Conservation (phyloP, 1,140 invertebrate species). For the Achroia grisella region DNA sequence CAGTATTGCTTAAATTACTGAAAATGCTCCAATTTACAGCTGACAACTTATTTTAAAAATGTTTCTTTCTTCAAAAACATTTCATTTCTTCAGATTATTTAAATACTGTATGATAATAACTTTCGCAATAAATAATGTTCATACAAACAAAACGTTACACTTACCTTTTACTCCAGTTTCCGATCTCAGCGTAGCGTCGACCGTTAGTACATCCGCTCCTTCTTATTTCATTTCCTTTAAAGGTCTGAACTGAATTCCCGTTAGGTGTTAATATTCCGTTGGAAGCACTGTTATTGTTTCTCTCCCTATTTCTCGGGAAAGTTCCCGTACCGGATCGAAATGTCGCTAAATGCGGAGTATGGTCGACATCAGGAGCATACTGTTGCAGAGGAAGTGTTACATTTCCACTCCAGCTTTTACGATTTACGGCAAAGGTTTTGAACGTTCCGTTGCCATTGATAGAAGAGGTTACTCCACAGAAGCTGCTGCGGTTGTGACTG, state of each 20-base stretch:
- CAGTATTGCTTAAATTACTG: no score
- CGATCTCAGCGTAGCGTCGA: slow-evolving; percentile 71
- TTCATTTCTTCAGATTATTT: no score
- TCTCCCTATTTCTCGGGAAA: slow-evolving; percentile 62
- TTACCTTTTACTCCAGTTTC: slow-evolving; percentile 73
- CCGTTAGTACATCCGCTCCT: slow-evolving; percentile 67
- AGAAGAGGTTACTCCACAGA: slow-evolving; percentile 63
- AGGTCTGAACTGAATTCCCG: slow-evolving; percentile 64
- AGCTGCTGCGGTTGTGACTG: slow-evolving; percentile 68
- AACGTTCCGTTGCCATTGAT: slow-evolving; percentile 60
- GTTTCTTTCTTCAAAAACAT: no score
- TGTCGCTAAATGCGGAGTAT: slow-evolving; percentile 57
- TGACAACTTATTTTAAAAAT: no score
- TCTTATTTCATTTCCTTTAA: slow-evolving; percentile 70
- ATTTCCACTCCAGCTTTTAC: slow-evolving; percentile 73
- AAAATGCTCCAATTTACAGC: no score
- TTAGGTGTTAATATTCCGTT: slow-evolving; percentile 72
- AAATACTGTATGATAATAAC: not conserved
- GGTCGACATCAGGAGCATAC: slow-evolving; percentile 45
- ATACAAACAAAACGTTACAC: slow-evolving; percentile 9
- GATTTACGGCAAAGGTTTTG: slow-evolving; percentile 67
- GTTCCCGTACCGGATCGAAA: slow-evolving; percentile 68
- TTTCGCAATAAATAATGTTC: not conserved
- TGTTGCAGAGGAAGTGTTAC: slow-evolving; percentile 68
- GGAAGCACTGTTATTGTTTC: slow-evolving; percentile 56